Evolutionary conservation across 2,113 vertebrate genomes (phyloP), one percentile per base, ranked within the genome.

Genomic region (Nasalis larvatus): DNA sequence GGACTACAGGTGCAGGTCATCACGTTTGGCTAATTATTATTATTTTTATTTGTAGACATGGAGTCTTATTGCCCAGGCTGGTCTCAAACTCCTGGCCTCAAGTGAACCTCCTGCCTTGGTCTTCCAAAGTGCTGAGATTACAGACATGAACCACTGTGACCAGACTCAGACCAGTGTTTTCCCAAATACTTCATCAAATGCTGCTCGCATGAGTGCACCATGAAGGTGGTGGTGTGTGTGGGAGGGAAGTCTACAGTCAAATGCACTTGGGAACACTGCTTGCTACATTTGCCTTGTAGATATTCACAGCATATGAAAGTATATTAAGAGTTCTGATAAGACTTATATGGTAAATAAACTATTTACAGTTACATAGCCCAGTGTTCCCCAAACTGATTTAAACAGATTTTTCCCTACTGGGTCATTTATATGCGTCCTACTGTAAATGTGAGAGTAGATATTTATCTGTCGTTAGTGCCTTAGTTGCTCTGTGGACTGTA

Each of bases 131-230:
- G 60, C 27, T 63, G 60, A 30, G 27, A 63, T 63, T 63, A 32
- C 12, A 32, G 60, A 63, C 27, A 14, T 12, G 5, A 63, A 27
- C 60, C 27, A 32, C 27, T 4, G 60, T 63, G 60, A 11, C 60
- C 60, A 63, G 27, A 63, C 60, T 14, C 27, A 63, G 60, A 6
- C 12, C 60, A 23, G n/a, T 35, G 8, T 73, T 77, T 86, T 54
- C 63, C 68, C 52, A 77, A 82, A 60, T 71, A 40, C 82, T 83
- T 89, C 37, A n/a, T n/a, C 21, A 47, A 77, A 96, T 47, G 32
- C 40, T 68, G 45, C 21, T 77, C 12, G 45, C 18, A 0, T 16
- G 18, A 52, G 25, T 23, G 30, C 20, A 56, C 9, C 6, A 2
- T 18, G 73, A 56, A 56, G 27, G 40, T 27, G 13, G 25, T 4